Evolutionary conservation across 2,797 vertebrate genomes (phyloP).

Genomic region (Liasis olivaceus): DNA sequence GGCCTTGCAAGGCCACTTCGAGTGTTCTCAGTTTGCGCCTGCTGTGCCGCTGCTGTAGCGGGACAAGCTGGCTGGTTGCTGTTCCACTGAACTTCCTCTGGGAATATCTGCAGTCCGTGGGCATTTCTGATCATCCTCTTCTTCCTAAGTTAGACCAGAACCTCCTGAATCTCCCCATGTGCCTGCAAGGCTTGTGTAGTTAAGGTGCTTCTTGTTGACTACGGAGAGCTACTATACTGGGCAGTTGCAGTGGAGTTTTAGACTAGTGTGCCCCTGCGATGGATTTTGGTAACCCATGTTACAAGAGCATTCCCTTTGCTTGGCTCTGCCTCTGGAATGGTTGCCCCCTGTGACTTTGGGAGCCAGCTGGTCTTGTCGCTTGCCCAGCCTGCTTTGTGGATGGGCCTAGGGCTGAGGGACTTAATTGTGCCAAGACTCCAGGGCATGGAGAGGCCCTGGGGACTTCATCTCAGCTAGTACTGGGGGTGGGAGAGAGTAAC

Average conservation of each 20-base stretch:
- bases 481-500: not conserved
- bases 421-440: not conserved
- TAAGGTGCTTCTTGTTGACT: not conserved
- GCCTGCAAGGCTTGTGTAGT: not conserved
- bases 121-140: not conserved
- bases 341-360: not conserved
- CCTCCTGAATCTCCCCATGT: not conserved
- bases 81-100: not conserved
- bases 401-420: not conserved
- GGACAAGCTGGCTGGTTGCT: not conserved
- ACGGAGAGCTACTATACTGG: not conserved
- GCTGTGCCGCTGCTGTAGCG: not conserved
- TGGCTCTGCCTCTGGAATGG: not conserved
- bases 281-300: not conserved
- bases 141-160: too few relatives aligned
- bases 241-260: not conserved
- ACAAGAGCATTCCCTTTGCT: not conserved
- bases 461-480: slow-evolving; percentile 15
- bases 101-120: not conserved
- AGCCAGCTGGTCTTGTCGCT: accelerated
- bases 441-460: not conserved
- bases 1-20: not conserved
- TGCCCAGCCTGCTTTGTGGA: accelerated
- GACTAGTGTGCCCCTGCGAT: not conserved
- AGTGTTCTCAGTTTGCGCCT: not conserved